phyloP scores from a whole-genome alignment of 2,888 invertebrate species.

The Thelaira solivaga region DNA sequence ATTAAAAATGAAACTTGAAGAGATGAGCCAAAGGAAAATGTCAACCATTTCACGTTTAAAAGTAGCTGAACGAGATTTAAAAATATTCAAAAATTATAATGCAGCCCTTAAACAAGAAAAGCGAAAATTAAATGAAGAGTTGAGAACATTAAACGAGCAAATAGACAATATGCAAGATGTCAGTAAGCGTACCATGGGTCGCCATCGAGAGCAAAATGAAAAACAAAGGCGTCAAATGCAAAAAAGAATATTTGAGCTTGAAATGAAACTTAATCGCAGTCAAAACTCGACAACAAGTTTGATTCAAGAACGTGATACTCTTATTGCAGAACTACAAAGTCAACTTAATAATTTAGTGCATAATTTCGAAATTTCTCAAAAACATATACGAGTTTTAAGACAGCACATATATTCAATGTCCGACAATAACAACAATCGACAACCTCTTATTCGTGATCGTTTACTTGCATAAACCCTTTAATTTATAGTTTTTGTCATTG shows the following conservation, averaged over 20 bases:
- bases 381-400: slow-evolving; percentile 74
- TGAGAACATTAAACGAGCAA: slow-evolving; percentile 68
- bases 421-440: slow-evolving; percentile 60
- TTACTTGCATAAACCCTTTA: background rate
- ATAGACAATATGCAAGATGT: slow-evolving; percentile 69
- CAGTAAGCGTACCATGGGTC: slow-evolving; percentile 71
- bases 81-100: slow-evolving; percentile 74
- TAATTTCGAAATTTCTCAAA: slow-evolving; percentile 76
- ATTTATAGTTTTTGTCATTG: background rate
- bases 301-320: slow-evolving; percentile 74
- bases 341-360: slow-evolving; percentile 74
- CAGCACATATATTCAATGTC: slow-evolving; percentile 74
- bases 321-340: slow-evolving; percentile 74
- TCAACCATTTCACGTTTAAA: slow-evolving; percentile 70
- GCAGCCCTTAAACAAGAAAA: slow-evolving; percentile 71
- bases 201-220: slow-evolving; percentile 74
- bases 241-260: slow-evolving; percentile 74
- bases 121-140: slow-evolving; percentile 68
- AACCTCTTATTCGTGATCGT: slow-evolving; percentile 17
- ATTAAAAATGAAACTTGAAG: slow-evolving; percentile 71
- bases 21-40: slow-evolving; percentile 69
- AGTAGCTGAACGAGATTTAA: slow-evolving; percentile 71
- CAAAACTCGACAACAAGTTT: slow-evolving; percentile 72
- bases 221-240: slow-evolving; percentile 73
- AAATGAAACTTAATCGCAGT: slow-evolving; percentile 74